Conservation (phyloP, 2,888 invertebrate genomes). For the Branchipolynoe longqiensis region DNA sequence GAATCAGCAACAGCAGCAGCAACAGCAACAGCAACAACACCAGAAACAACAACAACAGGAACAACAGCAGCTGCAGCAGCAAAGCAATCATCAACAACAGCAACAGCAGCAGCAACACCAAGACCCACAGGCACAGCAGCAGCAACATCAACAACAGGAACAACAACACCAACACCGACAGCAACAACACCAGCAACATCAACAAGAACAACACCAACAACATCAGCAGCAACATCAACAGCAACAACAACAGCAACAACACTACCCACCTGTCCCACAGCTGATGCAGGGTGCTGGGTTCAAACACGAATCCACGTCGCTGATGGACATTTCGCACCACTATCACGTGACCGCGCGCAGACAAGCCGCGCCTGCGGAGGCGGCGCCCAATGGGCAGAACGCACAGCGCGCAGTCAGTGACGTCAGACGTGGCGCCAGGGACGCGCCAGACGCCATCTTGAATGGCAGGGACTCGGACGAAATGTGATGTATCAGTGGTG, state of each 20-base stretch:
- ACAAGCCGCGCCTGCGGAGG: no score
- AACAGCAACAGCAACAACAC: neutral
- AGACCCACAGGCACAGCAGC: neutral
- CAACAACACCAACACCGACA: slow-evolving; percentile 33
- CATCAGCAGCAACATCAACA: neutral
- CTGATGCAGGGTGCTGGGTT: neutral
- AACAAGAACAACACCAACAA: neutral
- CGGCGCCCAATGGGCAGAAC: neutral
- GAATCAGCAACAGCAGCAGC: neutral
- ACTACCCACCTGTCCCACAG: neutral
- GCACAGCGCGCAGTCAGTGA: neutral
- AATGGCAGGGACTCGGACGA: slow-evolving; percentile 12
- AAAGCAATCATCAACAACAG: neutral
- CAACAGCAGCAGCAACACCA: neutral
- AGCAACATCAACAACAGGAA: slow-evolving; percentile 40
- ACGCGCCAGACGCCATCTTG: neutral
- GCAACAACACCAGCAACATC: neutral
- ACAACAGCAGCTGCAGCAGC: neutral
- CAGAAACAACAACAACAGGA: neutral
- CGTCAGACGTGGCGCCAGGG: neutral
- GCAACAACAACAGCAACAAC: neutral
- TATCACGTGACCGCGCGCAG: no score
- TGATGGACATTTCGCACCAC: slow-evolving; percentile 15
- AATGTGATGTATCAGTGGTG: neutral
- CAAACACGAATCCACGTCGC: neutral